A percentile compares a stretch with the other conserved stretches of the same genome.
Evolutionary conservation across 2,888 invertebrate species (phyloP).

Genomic region (Acrobasis suavella): DNA sequence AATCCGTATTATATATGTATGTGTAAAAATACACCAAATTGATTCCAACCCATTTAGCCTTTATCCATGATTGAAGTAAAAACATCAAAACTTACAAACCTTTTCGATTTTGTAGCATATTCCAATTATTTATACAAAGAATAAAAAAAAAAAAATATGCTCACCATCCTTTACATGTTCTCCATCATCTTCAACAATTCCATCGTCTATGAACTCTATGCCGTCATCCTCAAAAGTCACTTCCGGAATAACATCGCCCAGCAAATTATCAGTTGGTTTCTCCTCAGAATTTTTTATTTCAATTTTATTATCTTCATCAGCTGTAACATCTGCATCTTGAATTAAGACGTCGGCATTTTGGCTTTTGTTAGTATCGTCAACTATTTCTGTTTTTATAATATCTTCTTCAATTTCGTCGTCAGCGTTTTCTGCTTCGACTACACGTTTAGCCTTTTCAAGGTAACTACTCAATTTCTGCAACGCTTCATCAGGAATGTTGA

Average conservation of each 20-base stretch:
- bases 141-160: not conserved
- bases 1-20: no score
- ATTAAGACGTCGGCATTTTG: conserved; percentile 19
- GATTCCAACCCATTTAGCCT: no score
- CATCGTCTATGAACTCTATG: conserved; percentile 56
- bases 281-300: not conserved
- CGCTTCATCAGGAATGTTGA: conserved; percentile 32
- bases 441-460: not conserved
- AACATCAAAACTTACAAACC: no score
- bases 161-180: conserved; percentile 14
- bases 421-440: not conserved
- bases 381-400: conserved; percentile 31
- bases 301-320: not conserved
- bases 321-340: conserved; percentile 14
- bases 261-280: not conserved
- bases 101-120: no score
- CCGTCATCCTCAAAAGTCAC: conserved; percentile 53
- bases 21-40: no score
- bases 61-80: no score
- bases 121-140: no score
- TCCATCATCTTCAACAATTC: conserved; percentile 37
- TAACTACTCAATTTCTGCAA: conserved; percentile 13
- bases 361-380: not conserved
- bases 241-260: conserved; percentile 31
- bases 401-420: conserved; percentile 32